Percentiles rank a stretch among this genome's conserved stretches.
Evolutionary conservation across 2,797 vertebrate species (phyloP).

Genomic region (Odontamblyopus lacepedii): DNA sequence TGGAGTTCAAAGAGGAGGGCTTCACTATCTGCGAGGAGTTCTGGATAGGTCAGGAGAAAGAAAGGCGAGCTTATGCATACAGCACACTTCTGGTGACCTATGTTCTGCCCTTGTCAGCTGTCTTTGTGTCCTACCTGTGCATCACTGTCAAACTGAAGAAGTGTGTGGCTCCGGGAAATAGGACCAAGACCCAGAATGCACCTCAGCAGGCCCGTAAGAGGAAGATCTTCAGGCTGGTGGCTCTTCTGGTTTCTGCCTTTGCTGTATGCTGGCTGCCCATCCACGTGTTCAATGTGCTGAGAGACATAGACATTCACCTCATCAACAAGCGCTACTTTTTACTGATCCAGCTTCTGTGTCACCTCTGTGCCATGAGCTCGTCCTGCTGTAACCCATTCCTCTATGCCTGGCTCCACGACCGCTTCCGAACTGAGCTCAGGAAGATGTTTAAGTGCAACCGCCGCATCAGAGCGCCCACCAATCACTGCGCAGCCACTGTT

Average conservation of each 20-base stretch:
- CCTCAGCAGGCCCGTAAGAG: slow-evolving; percentile 82
- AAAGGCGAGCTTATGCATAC: slow-evolving; percentile 84
- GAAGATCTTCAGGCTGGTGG: slow-evolving; percentile 86
- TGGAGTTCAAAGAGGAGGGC: slow-evolving; percentile 85
- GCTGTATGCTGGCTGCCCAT: slow-evolving; percentile 89
- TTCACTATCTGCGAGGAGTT: slow-evolving; percentile 91
- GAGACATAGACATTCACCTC: slow-evolving; percentile 85
- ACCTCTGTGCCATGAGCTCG: slow-evolving; percentile 89
- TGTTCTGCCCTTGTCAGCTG: slow-evolving; percentile 85
- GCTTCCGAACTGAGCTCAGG: slow-evolving; percentile 82
- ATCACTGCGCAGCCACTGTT: slow-evolving; percentile 77
- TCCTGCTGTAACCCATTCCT: slow-evolving; percentile 90
- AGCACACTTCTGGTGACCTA: slow-evolving; percentile 87
- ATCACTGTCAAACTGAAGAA: slow-evolving; percentile 87
- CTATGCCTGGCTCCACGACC: slow-evolving; percentile 89
- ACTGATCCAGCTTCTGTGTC: slow-evolving; percentile 87
- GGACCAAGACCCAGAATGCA: slow-evolving; percentile 81
- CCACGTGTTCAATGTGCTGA: slow-evolving; percentile 86
- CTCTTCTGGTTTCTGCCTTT: slow-evolving; percentile 85
- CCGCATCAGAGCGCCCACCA: slow-evolving; percentile 77
- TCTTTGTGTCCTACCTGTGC: slow-evolving; percentile 86
- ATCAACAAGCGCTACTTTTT: slow-evolving; percentile 88
- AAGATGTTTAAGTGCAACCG: slow-evolving; percentile 83
- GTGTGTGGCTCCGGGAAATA: slow-evolving; percentile 84
- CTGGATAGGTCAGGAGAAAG: slow-evolving; percentile 83